phyloP scores from a whole-genome alignment of 2,888 invertebrate genomes.

The Acleris holmiana region DNA sequence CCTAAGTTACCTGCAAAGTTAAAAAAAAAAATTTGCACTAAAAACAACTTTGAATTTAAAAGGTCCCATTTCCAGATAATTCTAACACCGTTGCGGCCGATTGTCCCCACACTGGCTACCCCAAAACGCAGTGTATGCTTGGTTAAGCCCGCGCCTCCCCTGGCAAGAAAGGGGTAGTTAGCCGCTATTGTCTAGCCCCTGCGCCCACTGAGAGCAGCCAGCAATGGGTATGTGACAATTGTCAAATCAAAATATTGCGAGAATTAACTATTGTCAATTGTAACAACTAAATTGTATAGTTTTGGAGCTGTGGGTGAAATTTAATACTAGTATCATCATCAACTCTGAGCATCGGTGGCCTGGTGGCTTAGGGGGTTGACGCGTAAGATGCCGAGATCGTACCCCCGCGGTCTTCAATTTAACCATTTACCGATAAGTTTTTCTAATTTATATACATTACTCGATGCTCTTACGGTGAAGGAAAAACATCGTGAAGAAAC shows the following conservation, averaged over 20 bases:
- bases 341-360: too few relatives aligned
- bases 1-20: too few relatives aligned
- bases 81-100: slow-evolving; percentile 47
- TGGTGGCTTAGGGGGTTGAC: too few relatives aligned
- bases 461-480: too few relatives aligned
- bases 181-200: slow-evolving; percentile 76
- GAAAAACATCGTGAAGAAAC: too few relatives aligned
- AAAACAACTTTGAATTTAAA: too few relatives aligned
- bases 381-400: too few relatives aligned
- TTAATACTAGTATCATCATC: slow-evolving; percentile 1
- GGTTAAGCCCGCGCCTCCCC: slow-evolving; percentile 81
- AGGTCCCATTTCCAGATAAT: neutral
- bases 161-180: slow-evolving; percentile 84
- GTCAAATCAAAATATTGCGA: slow-evolving; percentile 32
- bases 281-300: slow-evolving; percentile 8
- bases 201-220: slow-evolving; percentile 40
- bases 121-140: slow-evolving; percentile 79
- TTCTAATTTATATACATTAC: too few relatives aligned
- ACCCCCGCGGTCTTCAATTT: too few relatives aligned
- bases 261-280: slow-evolving; percentile 28
- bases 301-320: slow-evolving; percentile 19
- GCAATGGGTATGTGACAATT: slow-evolving; percentile 61
- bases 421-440: too few relatives aligned
- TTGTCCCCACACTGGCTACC: slow-evolving; percentile 66
- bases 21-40: too few relatives aligned